Base-by-base conservation (phyloP, 2,113 vertebrate genomes). In the Prinia subflava region DNA sequence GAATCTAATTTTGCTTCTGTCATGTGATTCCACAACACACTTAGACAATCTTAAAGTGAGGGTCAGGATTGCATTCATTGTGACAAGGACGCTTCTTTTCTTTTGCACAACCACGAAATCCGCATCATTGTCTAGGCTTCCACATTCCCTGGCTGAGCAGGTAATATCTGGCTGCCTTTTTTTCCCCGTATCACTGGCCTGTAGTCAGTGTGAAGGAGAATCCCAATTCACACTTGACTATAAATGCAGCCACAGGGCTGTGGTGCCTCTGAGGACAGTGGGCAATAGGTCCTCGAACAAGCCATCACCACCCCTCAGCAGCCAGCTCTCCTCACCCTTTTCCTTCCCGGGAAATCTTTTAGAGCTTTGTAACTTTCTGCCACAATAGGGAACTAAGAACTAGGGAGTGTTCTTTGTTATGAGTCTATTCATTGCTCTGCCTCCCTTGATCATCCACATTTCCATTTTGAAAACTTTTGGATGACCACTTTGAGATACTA, bases 181-280 rank as follows among this genome's bases (percentile, higher is more conserved):
- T 35, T 65, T 25, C 25, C 23, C 23, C 62, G 56, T 11, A 8
- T 52, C 46, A 39, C 15, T 20, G 41, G 25, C n/a, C 28, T 31
- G 7, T 8, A 60, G 49, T 28, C 11, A 18, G 27, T 11, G 15
- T 31, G 44, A 73, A 60, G 33, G 11, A 68, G 37, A 15, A 50
- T 62, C 60, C 37, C 18, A 49, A 65, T 39, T 31, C 65, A 44
- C 47, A 71, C 9, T 22, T 25, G 15, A 39, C 31, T 35, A 24
- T 7, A 17, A 30, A 62, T 19, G 21, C 11, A 78, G 52, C 21
- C 64, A 69, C 33, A 47, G 37, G 27, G 78, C 30, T 60, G 30
- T 5, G 13, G 24, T 33, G 60, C 42, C 31, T 85, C 28, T 0
- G 0, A 85, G 24, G 62, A 71, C 1, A 11, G 46, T 2, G 11